A percentile compares a stretch with the other conserved stretches of the same genome.
Conservation (phyloP, 2,888 invertebrate genomes). For the Nasonovia ribisnigri region DNA sequence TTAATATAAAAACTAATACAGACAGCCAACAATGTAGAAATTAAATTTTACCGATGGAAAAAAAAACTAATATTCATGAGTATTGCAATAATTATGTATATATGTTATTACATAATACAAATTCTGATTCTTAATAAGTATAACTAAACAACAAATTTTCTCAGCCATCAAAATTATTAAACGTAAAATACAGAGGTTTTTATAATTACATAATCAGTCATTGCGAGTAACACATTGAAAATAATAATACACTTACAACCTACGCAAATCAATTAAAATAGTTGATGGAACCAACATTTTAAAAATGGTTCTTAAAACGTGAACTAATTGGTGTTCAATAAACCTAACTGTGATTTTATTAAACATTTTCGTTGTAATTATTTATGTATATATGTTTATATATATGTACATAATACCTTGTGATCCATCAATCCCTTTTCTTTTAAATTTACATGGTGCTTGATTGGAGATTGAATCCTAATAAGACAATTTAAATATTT, state of each 20-base stretch:
- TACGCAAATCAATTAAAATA: constrained; percentile 16
- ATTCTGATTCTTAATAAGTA: constrained; percentile 11
- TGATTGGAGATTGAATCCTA: not conserved
- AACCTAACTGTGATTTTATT: constrained; percentile 49
- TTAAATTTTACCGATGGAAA: not conserved
- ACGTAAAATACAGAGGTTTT: constrained; percentile 53
- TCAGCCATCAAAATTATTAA: constrained; percentile 39
- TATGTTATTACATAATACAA: not conserved
- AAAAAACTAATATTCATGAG: not conserved
- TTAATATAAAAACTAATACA: constrained; percentile 19
- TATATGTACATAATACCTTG: constrained; percentile 38
- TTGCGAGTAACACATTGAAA: constrained; percentile 50
- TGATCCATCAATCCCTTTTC: not conserved
- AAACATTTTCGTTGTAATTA: constrained; percentile 36
- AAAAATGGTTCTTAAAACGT: constrained; percentile 25
- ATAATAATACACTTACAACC: constrained; percentile 38
- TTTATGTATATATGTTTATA: constrained; percentile 5
- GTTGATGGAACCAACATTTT: constrained; percentile 20
- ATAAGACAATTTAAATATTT: constrained; percentile 15
- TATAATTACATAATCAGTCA: constrained; percentile 63
- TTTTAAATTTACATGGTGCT: not conserved
- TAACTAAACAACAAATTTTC: constrained; percentile 52
- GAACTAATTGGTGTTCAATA: constrained; percentile 39
- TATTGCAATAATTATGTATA: not conserved
- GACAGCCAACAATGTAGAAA: not conserved